Evolutionary conservation across 1,140 invertebrate genomes (phyloP).

Genomic region (Stenopsyche tienmushanensis): DNA sequence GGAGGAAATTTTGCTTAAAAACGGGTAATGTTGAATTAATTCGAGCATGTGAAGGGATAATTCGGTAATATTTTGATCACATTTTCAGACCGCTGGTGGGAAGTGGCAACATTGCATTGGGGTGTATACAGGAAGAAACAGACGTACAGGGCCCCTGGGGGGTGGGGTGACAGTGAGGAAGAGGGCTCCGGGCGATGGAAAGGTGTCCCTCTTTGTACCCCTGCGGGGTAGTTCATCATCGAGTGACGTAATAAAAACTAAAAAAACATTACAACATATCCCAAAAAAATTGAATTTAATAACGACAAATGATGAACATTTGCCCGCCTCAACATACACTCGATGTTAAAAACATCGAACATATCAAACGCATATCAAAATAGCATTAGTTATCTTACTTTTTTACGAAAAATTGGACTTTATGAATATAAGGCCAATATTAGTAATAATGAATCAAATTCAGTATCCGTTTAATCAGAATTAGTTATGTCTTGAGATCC

Average conservation of each 20-base stretch:
- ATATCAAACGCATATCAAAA: too few species aligned
- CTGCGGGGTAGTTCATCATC: conserved; percentile 7
- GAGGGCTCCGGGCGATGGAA: conserved; percentile 38
- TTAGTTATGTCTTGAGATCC: too few species aligned
- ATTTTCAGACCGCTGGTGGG: conserved; percentile 16
- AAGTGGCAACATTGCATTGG: conserved; percentile 38
- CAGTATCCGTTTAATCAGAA: too few species aligned
- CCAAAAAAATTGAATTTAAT: background rate
- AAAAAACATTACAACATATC: background rate
- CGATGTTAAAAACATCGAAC: too few species aligned
- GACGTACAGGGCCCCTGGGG: conserved; percentile 32
- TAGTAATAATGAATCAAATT: too few species aligned
- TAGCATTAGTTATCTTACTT: too few species aligned
- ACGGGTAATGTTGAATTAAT: too few species aligned
- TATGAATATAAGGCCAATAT: too few species aligned
- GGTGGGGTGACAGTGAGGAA: conserved; percentile 30
- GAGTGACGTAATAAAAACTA: background rate
- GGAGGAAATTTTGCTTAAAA: background rate
- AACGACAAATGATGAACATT: background rate
- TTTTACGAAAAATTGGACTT: too few species aligned
- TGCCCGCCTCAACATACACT: too few species aligned
- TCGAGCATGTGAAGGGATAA: conserved; percentile 9
- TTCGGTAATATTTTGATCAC: conserved; percentile 25
- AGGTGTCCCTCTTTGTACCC: conserved; percentile 37
- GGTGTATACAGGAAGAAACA: conserved; percentile 41